Evolutionary conservation across 2,888 invertebrate genomes (phyloP).

Genomic region (Spicauda simplicius): DNA sequence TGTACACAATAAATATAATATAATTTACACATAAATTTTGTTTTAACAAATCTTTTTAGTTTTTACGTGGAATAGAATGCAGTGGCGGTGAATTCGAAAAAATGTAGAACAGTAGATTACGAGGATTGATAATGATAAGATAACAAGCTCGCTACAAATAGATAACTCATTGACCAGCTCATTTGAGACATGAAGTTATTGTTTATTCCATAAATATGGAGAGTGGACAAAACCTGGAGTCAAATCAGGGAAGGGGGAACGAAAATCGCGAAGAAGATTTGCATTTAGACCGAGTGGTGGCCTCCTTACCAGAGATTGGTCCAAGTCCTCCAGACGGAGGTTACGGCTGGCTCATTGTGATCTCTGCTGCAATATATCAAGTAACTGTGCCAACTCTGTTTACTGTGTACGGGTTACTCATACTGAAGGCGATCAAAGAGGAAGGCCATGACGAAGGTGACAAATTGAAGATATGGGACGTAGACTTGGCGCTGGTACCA

Average conservation of each 20-base stretch:
- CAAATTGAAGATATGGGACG: slow-evolving; percentile 82
- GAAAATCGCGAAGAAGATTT: slow-evolving; percentile 65
- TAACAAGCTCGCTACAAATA: slow-evolving; percentile 69
- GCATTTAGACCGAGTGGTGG: slow-evolving; percentile 85
- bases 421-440: slow-evolving; percentile 78
- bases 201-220: slow-evolving; percentile 60
- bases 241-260: slow-evolving; percentile 32
- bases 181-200: slow-evolving; percentile 70
- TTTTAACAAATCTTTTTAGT: too few species aligned
- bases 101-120: slow-evolving; percentile 75
- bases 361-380: slow-evolving; percentile 85
- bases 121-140: slow-evolving; percentile 77
- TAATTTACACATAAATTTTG: too few species aligned
- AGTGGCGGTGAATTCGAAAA: slow-evolving; percentile 71
- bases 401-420: slow-evolving; percentile 83
- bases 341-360: slow-evolving; percentile 87
- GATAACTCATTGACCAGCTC: slow-evolving; percentile 65
- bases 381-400: slow-evolving; percentile 84
- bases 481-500: slow-evolving; percentile 85
- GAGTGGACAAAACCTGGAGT: slow-evolving; percentile 51
- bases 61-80: slow-evolving; percentile 5
- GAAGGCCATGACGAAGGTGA: slow-evolving; percentile 74
- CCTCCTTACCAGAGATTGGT: slow-evolving; percentile 87
- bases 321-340: slow-evolving; percentile 88
- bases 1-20: too few species aligned